A percentile compares a stretch with the other conserved stretches of the same genome.
Evolutionary conservation across 2,113 vertebrate species (phyloP).

Genomic region (Prionailurus bengalensis): DNA sequence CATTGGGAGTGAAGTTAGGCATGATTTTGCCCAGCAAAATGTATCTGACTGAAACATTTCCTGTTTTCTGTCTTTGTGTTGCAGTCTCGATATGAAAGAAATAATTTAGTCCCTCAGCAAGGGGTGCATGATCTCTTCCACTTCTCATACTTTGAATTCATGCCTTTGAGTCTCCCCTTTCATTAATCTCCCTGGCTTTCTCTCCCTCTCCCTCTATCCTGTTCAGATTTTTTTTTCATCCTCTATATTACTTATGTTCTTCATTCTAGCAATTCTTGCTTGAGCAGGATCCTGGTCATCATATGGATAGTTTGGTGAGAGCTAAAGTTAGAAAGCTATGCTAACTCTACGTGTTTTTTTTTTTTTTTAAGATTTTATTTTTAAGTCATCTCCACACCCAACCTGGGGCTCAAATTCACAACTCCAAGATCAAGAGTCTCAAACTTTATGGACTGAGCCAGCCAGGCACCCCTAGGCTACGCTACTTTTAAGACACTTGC

Average conservation of each 20-base stretch:
- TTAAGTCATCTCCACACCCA: too few species aligned
- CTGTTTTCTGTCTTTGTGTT: conserved; percentile 52
- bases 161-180: conserved; percentile 33
- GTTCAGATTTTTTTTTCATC: conserved; percentile 31
- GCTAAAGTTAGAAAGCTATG: conserved; percentile 37
- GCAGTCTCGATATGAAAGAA: conserved; percentile 54
- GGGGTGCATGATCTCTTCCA: not conserved
- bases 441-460: too few species aligned
- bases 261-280: not conserved
- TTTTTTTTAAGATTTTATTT: too few species aligned
- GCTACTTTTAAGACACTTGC: not conserved
- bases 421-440: too few species aligned
- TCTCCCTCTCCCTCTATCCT: not conserved
- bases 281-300: not conserved
- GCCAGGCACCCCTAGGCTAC: not conserved
- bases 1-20: conserved; percentile 47
- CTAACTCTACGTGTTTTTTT: too few species aligned
- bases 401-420: too few species aligned
- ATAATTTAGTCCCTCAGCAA: conserved; percentile 35
- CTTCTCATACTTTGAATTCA: conserved; percentile 12
- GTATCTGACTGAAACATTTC: conserved; percentile 58
- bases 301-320: conserved; percentile 19
- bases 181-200: conserved; percentile 42
- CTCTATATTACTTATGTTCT: not conserved
- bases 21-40: conserved; percentile 64